Base-by-base conservation (phyloP, 2,113 vertebrate genomes). In the Apodemus sylvaticus region DNA sequence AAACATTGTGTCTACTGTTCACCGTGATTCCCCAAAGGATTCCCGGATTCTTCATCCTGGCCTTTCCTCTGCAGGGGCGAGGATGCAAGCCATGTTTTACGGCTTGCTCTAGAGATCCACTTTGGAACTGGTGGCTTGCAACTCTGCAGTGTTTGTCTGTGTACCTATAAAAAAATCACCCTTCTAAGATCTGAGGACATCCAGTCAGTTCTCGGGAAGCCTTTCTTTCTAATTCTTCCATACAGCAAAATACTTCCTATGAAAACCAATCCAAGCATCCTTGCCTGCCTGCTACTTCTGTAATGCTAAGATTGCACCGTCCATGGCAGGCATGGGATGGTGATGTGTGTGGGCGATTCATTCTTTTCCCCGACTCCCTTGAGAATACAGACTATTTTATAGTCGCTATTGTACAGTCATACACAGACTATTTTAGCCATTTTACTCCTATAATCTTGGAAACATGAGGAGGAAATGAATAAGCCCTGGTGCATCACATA, bases 401-500 rank as follows among this genome's bases (percentile, higher is more conserved):
- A n/a, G n/a, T n/a, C n/a, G n/a, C n/a, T n/a, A n/a, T n/a, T n/a
- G n/a, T n/a, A n/a, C 74, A 13, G 70, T 39, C 73, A 68, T 0
- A 14, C 70, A 71, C 87, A 76, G 45, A 73, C 34, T 85, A 58
- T 55, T 90, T 95, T 71, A 36, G 88, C 90, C 9, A 73, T 86
- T 93, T 94, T 87, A 78, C 85, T 89, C 88, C 83, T 93, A 9
- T 71, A 73, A 60, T 68, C 45, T 58, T n/a, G 85, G 74, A 77
- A 39, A 62, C 45, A 42, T 93, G 42, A 48, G 68, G 90, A 95
- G 64, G 29, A 81, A 77, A 77, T 22, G 45, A 79, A 70, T 87
- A 92, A 82, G 60, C 7, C 22, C 83, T 62, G 51, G 7, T 68
- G 42, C 14, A 22, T 70, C 78, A 17, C 36, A 5, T 68, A 24